phyloP scores from a whole-genome alignment of 2,113 vertebrate genomes.

The Petroica traversi region DNA sequence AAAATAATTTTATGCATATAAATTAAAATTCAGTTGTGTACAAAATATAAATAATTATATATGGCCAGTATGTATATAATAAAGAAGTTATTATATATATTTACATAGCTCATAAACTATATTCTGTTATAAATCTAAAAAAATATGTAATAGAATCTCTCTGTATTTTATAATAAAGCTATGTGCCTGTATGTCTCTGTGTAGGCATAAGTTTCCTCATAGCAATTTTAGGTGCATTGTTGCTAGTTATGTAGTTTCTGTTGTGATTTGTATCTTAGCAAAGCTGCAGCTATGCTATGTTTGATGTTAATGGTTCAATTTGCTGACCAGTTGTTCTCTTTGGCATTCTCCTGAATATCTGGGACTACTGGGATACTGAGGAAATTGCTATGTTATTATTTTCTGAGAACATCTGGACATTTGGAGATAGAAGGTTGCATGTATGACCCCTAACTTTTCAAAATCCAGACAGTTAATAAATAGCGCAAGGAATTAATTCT shows the following conservation, averaged over 20 bases:
- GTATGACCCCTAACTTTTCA: not conserved
- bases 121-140: not conserved
- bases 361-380: not conserved
- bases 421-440: not conserved
- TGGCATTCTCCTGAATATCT: not conserved
- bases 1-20: not conserved
- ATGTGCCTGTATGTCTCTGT: rapidly evolving
- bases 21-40: not conserved
- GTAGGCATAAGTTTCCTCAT: not conserved
- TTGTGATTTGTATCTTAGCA: not conserved
- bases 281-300: not conserved
- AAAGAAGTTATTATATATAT: not conserved
- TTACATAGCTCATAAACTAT: not conserved
- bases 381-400: not conserved
- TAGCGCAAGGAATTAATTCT: not conserved
- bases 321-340: not conserved
- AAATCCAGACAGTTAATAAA: not conserved
- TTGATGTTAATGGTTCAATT: not conserved
- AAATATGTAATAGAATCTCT: not conserved
- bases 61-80: too few relatives aligned
- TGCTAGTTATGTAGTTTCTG: not conserved
- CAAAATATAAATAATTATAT: not conserved
- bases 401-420: conserved; percentile 5
- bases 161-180: not conserved
- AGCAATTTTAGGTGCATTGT: not conserved